phyloP scores from a whole-genome alignment of 1,140 invertebrate species.

The Prorops nasuta region DNA sequence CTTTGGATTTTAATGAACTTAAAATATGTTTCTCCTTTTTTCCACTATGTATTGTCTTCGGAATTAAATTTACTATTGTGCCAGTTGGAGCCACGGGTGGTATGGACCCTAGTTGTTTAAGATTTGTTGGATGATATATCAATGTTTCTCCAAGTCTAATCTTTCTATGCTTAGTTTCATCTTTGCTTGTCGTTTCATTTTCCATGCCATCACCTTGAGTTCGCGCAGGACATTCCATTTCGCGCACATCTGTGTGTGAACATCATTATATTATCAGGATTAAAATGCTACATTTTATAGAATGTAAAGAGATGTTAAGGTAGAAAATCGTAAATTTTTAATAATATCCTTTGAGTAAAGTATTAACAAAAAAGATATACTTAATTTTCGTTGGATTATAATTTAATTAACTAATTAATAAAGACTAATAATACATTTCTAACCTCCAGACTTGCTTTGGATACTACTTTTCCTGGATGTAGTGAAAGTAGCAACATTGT shows the following conservation, averaged over 20 bases:
- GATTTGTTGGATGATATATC: constrained; percentile 55
- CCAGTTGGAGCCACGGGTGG: constrained; percentile 52
- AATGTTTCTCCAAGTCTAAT: constrained; percentile 45
- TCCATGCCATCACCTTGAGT: constrained; percentile 63
- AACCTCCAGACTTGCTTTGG: not conserved
- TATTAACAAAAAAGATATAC: not conserved
- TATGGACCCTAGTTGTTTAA: constrained; percentile 43
- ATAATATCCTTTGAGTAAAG: no score
- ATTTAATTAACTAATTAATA: not conserved
- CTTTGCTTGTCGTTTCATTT: constrained; percentile 34
- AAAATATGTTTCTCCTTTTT: constrained; percentile 49
- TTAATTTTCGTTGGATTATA: not conserved
- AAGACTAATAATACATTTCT: not conserved
- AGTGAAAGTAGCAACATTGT: not conserved
- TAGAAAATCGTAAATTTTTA: no score
- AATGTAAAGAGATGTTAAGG: no score
- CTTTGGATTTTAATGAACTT: constrained; percentile 62
- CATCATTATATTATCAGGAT: no score
- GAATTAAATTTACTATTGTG: constrained; percentile 52
- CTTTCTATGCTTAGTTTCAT: constrained; percentile 34
- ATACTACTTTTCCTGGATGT: not conserved
- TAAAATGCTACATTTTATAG: no score
- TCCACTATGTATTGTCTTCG: constrained; percentile 39
- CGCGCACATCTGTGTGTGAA: constrained; percentile 28
- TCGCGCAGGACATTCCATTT: constrained; percentile 38